Percentiles rank a stretch among this genome's conserved stretches.
These are phyloP conservation scores for Augochlorella aurata DNA, from an alignment of 2,888 invertebrate species.

Conservation along the genomic window DNA sequence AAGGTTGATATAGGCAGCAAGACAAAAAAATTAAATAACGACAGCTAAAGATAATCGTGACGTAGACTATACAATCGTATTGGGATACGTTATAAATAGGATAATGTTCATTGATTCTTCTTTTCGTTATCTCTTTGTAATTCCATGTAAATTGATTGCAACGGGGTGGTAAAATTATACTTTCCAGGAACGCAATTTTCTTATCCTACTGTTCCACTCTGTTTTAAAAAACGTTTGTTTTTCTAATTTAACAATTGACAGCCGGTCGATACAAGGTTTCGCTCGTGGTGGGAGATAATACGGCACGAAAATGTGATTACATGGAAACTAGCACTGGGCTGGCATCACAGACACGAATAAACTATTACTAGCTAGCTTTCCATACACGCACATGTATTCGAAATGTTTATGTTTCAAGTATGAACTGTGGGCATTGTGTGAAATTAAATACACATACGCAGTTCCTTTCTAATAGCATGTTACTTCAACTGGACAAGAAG, in stretches of 20 bases:
- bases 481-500: no score
- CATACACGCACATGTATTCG: neutral
- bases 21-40: no score
- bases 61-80: neutral
- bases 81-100: neutral
- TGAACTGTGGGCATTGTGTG: no score
- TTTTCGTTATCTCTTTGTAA: neutral
- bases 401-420: no score
- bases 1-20: no score
- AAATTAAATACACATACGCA: no score
- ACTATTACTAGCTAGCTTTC: neutral
- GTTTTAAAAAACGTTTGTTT: neutral
- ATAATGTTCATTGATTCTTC: no score
- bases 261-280: neutral
- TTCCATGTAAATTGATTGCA: neutral
- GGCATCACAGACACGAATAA: constrained; percentile 3
- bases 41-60: no score
- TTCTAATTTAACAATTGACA: neutral
- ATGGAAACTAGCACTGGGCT: neutral
- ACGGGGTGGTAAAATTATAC: neutral
- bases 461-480: no score
- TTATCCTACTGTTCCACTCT: no score
- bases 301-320: neutral
- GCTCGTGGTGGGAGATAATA: neutral
- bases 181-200: neutral